Percentiles rank a stretch among this genome's conserved stretches.
Conservation (phyloP, 2,888 invertebrate genomes). For the Mactromeris polynyma region DNA sequence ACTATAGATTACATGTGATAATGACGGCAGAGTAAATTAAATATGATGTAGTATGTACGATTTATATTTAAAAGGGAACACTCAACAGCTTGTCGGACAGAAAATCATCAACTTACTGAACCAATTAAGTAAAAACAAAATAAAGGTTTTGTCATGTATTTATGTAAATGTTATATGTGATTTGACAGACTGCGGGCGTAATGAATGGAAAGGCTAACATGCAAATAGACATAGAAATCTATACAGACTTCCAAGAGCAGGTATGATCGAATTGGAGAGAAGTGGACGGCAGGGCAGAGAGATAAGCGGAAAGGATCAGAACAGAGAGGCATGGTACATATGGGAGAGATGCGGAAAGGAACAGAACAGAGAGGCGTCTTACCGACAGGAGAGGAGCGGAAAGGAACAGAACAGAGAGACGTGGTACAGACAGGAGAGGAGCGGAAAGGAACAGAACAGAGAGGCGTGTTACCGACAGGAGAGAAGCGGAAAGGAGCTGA, state of each 20-base stretch:
- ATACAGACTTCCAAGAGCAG: not conserved
- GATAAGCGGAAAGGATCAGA: too few species aligned
- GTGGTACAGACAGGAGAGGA: too few species aligned
- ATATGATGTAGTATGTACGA: not conserved
- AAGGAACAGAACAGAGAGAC: too few species aligned
- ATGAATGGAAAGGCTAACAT: not conserved
- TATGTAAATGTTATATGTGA: not conserved
- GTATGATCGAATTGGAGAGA: too few species aligned
- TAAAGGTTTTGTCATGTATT: not conserved
- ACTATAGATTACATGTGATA: not conserved
- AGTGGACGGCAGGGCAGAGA: too few species aligned
- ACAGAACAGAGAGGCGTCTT: too few species aligned
- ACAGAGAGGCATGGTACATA: too few species aligned
- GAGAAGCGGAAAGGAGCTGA: too few species aligned
- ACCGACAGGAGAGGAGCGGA: too few species aligned
- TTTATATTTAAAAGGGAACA: not conserved
- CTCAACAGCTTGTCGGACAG: not conserved
- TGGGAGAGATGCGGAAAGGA: too few species aligned
- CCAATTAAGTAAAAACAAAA: not conserved
- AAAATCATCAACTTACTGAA: not conserved
- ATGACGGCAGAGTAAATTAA: not conserved
- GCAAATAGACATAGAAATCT: not conserved
- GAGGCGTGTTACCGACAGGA: too few species aligned
- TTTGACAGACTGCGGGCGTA: constrained; percentile 6
- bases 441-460: too few species aligned